A percentile compares a stretch with the other conserved stretches of the same genome.
phyloP scores from a whole-genome alignment of 2,797 vertebrate genomes.

The Pseudotriccus pelzelni region DNA sequence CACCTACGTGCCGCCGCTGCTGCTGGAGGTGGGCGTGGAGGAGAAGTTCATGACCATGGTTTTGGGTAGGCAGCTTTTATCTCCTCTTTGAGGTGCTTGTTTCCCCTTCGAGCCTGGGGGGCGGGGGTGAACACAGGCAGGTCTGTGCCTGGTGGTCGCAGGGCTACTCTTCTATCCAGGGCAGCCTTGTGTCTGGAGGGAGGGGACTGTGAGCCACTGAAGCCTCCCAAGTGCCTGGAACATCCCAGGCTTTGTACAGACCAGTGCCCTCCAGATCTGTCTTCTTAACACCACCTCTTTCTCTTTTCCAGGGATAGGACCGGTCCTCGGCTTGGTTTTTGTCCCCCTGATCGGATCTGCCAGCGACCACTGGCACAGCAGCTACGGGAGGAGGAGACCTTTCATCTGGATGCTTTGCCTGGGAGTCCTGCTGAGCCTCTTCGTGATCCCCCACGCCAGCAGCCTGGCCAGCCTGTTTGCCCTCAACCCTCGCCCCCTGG shows the following conservation, averaged over 20 bases:
- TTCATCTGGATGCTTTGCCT: conserved; percentile 86
- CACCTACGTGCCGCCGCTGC: conserved; percentile 84
- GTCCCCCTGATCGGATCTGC: conserved; percentile 83
- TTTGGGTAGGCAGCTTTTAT: conserved; percentile 77
- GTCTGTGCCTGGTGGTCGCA: background rate
- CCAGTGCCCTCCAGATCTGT: background rate
- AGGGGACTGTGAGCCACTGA: background rate
- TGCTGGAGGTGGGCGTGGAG: conserved; percentile 85
- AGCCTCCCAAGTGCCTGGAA: background rate
- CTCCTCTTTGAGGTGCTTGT: accelerated
- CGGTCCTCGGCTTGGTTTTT: conserved; percentile 81
- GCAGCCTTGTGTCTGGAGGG: background rate
- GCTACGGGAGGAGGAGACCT: conserved; percentile 83
- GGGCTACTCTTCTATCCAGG: background rate
- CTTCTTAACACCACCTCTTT: background rate
- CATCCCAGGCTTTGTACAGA: background rate
- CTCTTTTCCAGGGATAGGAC: conserved; percentile 79
- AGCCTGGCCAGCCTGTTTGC: conserved; percentile 72
- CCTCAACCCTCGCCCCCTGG: conserved; percentile 63
- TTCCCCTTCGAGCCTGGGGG: background rate
- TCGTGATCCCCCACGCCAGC: conserved; percentile 80
- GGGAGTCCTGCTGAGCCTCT: conserved; percentile 83
- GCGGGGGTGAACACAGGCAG: too few species aligned
- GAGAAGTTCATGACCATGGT: conserved; percentile 92
- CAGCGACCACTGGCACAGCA: conserved; percentile 84